Evolutionary conservation across 1,140 invertebrate species (phyloP).

Genomic region (Dufourea novaeangliae): DNA sequence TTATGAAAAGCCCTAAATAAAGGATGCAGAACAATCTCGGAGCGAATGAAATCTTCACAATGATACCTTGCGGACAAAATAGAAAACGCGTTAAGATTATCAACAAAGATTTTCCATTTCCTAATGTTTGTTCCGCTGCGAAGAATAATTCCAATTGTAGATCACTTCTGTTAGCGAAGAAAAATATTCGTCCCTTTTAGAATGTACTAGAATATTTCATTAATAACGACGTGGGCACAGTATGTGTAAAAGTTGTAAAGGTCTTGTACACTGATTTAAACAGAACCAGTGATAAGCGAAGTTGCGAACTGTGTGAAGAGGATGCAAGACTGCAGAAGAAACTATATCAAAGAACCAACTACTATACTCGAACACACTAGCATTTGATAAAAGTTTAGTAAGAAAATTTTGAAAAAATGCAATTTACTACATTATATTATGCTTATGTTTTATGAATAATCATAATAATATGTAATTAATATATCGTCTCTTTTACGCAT

Average conservation of each 20-base stretch:
- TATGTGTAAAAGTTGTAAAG: background rate
- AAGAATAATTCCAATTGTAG: constrained; percentile 7
- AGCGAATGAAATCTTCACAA: constrained; percentile 8
- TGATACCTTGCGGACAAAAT: constrained; percentile 2
- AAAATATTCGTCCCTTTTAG: background rate
- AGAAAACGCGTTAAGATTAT: background rate
- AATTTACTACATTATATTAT: background rate
- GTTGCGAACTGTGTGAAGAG: background rate
- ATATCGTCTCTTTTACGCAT: background rate
- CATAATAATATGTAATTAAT: background rate
- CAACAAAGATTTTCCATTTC: background rate
- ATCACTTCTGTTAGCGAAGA: background rate
- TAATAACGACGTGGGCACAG: constrained; percentile 5
- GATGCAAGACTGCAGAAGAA: background rate
- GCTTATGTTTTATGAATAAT: background rate
- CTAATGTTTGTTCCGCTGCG: background rate
- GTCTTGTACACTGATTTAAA: background rate
- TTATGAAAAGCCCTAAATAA: constrained; percentile 44
- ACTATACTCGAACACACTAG: background rate
- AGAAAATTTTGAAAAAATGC: background rate
- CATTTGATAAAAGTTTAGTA: background rate
- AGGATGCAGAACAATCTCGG: constrained; percentile 25
- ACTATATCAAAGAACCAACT: background rate
- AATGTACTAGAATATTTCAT: background rate
- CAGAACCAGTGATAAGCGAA: background rate